Conservation (phyloP, 1,140 invertebrate genomes). For the Mercenaria mercenaria region DNA sequence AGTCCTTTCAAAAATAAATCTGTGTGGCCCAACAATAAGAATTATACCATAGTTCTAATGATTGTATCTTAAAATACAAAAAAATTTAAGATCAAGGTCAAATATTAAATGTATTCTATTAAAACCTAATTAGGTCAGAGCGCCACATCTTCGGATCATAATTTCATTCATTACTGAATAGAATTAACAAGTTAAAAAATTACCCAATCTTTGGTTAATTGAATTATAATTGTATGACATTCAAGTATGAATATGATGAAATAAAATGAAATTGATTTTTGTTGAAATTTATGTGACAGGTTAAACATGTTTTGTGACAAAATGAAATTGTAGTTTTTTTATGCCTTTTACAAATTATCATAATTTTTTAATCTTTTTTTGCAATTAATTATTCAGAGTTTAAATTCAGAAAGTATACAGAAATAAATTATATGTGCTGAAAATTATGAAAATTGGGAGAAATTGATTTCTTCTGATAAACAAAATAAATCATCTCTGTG, state of each 20-base stretch:
- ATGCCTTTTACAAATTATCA: not conserved
- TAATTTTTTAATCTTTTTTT: not conserved
- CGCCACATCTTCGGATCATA: not conserved
- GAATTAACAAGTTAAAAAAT: not conserved
- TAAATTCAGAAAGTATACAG: no score
- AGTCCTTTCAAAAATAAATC: no score
- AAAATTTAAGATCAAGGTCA: not conserved
- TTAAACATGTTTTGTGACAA: not conserved
- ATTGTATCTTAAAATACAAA: no score
- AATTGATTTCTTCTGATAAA: no score
- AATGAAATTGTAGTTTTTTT: not conserved
- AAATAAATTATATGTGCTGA: no score
- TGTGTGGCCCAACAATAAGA: no score
- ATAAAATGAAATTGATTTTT: not conserved
- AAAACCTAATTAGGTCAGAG: slow-evolving; percentile 21
- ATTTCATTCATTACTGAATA: not conserved
- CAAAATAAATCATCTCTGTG: no score
- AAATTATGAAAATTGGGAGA: no score
- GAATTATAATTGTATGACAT: slow-evolving; percentile 5
- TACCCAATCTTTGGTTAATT: not conserved
- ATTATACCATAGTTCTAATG: no score
- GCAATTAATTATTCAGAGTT: not conserved
- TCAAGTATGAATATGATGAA: not conserved
- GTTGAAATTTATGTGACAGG: slow-evolving; percentile 12
- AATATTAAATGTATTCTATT: not conserved